phyloP scores from a whole-genome alignment of 2,113 vertebrate species.

The Haemorhous mexicanus region DNA sequence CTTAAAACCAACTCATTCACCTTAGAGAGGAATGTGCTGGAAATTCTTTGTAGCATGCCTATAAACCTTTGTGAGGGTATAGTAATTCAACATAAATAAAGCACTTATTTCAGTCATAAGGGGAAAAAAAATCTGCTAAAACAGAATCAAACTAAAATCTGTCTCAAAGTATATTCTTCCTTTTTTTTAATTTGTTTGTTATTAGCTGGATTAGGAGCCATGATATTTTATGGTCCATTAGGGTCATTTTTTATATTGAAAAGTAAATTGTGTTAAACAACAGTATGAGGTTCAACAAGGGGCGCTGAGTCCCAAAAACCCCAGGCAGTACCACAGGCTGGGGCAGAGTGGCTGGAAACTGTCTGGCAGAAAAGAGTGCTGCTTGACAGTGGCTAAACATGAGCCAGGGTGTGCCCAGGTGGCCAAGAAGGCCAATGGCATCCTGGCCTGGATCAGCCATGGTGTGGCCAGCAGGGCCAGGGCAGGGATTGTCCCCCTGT shows the following conservation, averaged over 20 bases:
- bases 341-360: background rate
- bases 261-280: background rate
- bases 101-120: background rate
- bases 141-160: background rate
- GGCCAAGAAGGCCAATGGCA: background rate
- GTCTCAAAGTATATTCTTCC: background rate
- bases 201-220: background rate
- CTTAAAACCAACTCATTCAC: background rate
- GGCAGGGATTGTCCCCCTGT: background rate
- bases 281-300: background rate
- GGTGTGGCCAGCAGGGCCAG: background rate
- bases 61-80: background rate
- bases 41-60: background rate
- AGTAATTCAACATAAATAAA: background rate
- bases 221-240: background rate
- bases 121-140: background rate
- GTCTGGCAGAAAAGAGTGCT: background rate
- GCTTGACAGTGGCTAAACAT: background rate
- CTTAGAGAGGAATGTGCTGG: background rate
- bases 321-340: fast-evolving
- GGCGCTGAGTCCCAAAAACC: fast-evolving
- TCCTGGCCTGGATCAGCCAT: background rate
- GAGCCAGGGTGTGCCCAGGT: background rate
- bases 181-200: background rate
- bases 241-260: background rate